Base-by-base conservation (phyloP, 2,888 invertebrate genomes). In the Andrena praecox region DNA sequence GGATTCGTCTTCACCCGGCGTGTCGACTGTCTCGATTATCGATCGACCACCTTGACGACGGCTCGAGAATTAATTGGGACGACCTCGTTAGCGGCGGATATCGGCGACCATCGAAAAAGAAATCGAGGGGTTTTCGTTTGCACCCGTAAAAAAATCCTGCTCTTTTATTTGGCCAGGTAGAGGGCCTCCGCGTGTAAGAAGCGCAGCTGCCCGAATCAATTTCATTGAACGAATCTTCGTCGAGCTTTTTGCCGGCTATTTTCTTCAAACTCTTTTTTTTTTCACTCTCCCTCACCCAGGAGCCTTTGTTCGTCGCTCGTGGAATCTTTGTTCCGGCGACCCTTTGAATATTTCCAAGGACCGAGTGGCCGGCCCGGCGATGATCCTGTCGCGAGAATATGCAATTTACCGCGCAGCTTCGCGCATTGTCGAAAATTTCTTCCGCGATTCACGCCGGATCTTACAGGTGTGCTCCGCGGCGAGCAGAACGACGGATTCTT, bases 1-100 rank as follows among this genome's bases (percentile, higher is more conserved):
- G 84, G 84, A 86, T 86, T 86, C 85, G 84, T 86, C 86, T 86
- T 85, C 86, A 66, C 86, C 83, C 81, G 70, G 81, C 86, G 86
- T 86, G 86, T 86, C 82, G 86, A 81, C 80, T 82, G 84, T 86
- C 85, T 71, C 76, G 86, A 87, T 87, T 87, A 87, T 87, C 87
- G 85, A 87, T 86, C 86, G 87, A 87, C 87, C 87, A 87, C 87
- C 87, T 86, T 86, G 87, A 86, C 87, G 87, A 87, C 86, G 86
- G 87, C 87, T 82, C 75, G 82, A 63, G 87, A 87, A 87, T 87
- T 87, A 87, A 87, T 87, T 87, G 87, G 87, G 86, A 87, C 87
- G 87, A 87, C 87, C 87, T 87, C 87, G 87, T 87, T 87, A 87
- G 87, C 81, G 86, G 82, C 69, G 86, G 85, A 87, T 87, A 87